Conservation (phyloP, 2,113 vertebrate species). For the Actenoides lindsayi region DNA sequence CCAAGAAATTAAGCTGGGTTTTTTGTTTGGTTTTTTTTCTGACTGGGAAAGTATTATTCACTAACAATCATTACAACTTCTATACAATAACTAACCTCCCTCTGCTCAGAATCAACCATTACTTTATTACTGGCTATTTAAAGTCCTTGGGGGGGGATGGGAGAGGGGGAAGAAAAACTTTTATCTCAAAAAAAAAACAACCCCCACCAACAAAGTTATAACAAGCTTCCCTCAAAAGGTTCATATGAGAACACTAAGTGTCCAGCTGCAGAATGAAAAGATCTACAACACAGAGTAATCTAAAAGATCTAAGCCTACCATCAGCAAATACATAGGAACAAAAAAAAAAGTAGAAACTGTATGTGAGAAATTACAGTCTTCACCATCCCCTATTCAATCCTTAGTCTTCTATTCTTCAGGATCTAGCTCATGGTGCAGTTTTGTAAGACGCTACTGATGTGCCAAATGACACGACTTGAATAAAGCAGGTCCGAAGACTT, state of each 20-base stretch:
- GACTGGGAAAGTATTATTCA: neutral
- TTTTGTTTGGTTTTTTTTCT: neutral
- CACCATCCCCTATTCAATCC: neutral
- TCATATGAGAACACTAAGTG: neutral
- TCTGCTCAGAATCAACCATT: neutral
- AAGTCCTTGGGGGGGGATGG: neutral
- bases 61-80: neutral
- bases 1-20: neutral
- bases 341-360: neutral
- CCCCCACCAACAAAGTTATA: neutral
- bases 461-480: fast-evolving
- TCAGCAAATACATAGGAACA: neutral
- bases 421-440: neutral
- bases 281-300: neutral
- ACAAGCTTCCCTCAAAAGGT: neutral
- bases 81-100: neutral
- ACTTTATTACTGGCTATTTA: neutral
- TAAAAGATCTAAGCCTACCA: neutral
- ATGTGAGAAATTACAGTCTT: neutral
- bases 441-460: fast-evolving
- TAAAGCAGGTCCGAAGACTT: neutral
- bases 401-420: neutral
- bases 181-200: neutral
- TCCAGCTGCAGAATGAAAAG: neutral
- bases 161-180: neutral